Evolutionary conservation across 1,140 invertebrate species (phyloP), one percentile per base, ranked within the genome.

Genomic region (Brachionus sp.): DNA sequence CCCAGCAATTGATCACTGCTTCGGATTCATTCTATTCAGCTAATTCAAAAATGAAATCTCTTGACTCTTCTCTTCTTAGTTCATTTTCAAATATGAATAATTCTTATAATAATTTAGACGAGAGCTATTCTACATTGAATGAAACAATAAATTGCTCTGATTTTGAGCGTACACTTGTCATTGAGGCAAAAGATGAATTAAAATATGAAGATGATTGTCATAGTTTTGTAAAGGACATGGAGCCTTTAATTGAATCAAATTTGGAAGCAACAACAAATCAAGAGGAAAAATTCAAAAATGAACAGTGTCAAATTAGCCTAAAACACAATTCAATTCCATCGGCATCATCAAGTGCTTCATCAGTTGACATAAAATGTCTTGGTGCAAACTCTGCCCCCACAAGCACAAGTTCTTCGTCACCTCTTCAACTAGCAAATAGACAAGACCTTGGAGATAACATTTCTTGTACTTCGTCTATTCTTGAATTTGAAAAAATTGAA

Each of bases 21-120:
- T 62, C 77, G 16, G 77, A 80, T 6, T 80, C 77, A 29, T 80
- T 80, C 50, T 80, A 80, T 62, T 57, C 77, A n/a, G 77, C 77
- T 10, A 3, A 80, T 12, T 62, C 77, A 13, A 66, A 57, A 13
- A 5, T 66, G 35, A 80, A 80, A 12, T 42, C 33, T 12, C 46
- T 78, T 19, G 35, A 42, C 6, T 37, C 46, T 13, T 80, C 77
- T 9, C 23, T 25, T 46, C 13, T 33, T 9, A 80, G 77, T 37
- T 62, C 33, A 12, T 62, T 23, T 5, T 29, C 35, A 0, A 25
- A 33, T n/a, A 12, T 37, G 2, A 78, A 62, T 16, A 80, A 57
- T 25, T 39, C 77, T 13, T 62, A 57, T 5, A 46, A 25, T 13
- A 75, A 46, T 29, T 50, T 80, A 12, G 39, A 80, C 23, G 39